Evolutionary conservation across 2,888 invertebrate genomes (phyloP), one percentile per base, ranked within the genome.

Genomic region (Conchocele bisecta): DNA sequence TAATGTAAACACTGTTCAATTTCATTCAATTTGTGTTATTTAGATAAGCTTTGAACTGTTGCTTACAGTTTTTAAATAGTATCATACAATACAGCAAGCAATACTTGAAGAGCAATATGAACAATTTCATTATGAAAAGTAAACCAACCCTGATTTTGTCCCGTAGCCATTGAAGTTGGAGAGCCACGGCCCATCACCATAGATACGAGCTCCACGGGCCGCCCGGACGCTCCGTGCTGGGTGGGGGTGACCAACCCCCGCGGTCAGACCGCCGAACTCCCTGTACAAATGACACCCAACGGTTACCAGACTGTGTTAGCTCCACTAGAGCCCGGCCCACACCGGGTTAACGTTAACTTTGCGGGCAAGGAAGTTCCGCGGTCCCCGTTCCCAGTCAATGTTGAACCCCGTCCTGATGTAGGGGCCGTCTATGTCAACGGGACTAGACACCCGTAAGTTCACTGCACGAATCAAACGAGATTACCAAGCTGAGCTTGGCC

Each of bases 391-490:
- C 80, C 74, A 28, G 84, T 88, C 28, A 64, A 78, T 59, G 82
- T 79, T 42, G 68, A 76, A 39, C 79, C 81, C 11, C 93, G 93
- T 82, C 61, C 56, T 50, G 95, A 95, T 13, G 95, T 95, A 0
- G 94, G 95, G 86, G 85, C 85, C 7, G 86, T 91, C 56, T 88
- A 82, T 35, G 90, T 91, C 48, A 86, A n/a, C 80, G 50, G 90
- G 96, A 83, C 93, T 97, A 48, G 96, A 96, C 91, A 94, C 95
- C 89, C 96, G 97, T 97, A 94, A 95, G 96, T 95, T 9, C 2
- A n/a, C n/a, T n/a, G n/a, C n/a, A n/a, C n/a, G n/a, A n/a, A n/a
- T n/a, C n/a, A n/a, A n/a, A n/a, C n/a, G n/a, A n/a, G n/a, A n/a
- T n/a, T n/a, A n/a, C n/a, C n/a, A n/a, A n/a, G n/a, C n/a, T n/a